Evolutionary conservation across 2,113 vertebrate genomes (phyloP), one percentile per base, ranked within the genome.

Genomic region (Delphinus delphis): DNA sequence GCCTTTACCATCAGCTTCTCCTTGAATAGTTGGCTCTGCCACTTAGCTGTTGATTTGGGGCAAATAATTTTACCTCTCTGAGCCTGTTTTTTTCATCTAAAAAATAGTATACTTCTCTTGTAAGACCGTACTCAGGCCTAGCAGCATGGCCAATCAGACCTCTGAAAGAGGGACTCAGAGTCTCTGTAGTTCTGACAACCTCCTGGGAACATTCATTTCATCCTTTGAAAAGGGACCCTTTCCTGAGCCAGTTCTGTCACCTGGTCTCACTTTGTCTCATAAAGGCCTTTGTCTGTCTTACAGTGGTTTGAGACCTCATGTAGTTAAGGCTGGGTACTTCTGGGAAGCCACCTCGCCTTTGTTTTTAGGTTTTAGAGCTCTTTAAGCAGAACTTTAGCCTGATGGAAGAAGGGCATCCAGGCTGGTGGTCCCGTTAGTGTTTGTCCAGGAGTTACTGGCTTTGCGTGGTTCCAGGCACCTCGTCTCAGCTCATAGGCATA

Each of bases 311-410:
- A 70, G 81, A 83, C 63, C 6, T 90, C 73, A 74, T 50, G 58
- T 74, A 83, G 55, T 95, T 23, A 68, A 90, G 76, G 14, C 47
- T 90, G 53, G 47, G 65, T 77, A 63, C 53, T 83, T 90, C 23
- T 53, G 31, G 44, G 25, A 17, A 87, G 25, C 31, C 23, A 90
- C 6, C 25, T 26, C 1, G 26, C 58, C 15, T 94, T 96, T 65
- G 15, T 28, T 85, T 97, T 76, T 74, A 18, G 47, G 28, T 62
- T 62, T 18, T n/a, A 2, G 79, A 80, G 28, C 8, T 80, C 53
- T 92, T 81, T 86, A 90, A 81, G 14, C 31, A 95, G 79, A 79
- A 8, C 38, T 63, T 79, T 89, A 95, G 50, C 73, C 53, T 82
- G 18, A 36, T 62, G 53, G 41, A 86, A 44, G 60, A 95, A 86